Evolutionary conservation across 1,140 invertebrate genomes (phyloP).

Genomic region (Anastatus disparis): DNA sequence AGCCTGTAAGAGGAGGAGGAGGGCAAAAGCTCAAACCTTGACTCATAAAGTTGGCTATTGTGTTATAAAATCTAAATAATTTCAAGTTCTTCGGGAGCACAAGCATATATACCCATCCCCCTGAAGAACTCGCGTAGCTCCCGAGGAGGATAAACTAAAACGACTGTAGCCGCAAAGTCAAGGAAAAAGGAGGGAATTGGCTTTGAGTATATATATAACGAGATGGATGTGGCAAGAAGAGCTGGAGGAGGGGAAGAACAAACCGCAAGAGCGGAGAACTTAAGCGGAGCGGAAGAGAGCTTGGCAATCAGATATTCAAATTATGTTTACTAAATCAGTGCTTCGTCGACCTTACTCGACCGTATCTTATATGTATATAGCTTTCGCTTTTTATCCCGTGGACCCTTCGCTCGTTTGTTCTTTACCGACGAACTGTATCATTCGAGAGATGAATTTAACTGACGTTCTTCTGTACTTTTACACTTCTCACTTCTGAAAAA

Average conservation of each 20-base stretch:
- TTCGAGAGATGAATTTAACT: background rate
- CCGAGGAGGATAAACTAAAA: no score
- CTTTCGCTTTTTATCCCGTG: background rate
- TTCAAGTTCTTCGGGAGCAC: slow-evolving; percentile 53
- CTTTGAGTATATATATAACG: background rate
- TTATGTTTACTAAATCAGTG: slow-evolving; percentile 58
- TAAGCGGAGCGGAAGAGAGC: slow-evolving; percentile 30
- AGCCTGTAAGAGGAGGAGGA: background rate
- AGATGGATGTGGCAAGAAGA: background rate
- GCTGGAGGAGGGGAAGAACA: background rate
- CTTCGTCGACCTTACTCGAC: background rate
- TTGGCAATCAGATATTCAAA: slow-evolving; percentile 59
- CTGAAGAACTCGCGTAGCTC: no score
- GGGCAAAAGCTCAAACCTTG: slow-evolving; percentile 20
- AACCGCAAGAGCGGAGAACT: slow-evolving; percentile 11
- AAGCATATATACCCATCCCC: no score
- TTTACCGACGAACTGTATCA: background rate
- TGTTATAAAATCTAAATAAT: slow-evolving; percentile 67
- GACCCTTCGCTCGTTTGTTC: background rate
- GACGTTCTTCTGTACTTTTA: background rate
- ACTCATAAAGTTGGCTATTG: slow-evolving; percentile 65
- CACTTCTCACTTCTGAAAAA: background rate
- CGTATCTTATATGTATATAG: background rate
- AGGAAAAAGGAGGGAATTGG: slow-evolving; percentile 32
- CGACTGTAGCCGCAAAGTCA: no score